Base-by-base conservation (phyloP, 2,797 vertebrate genomes). In the Triplophysa yarkandensis region DNA sequence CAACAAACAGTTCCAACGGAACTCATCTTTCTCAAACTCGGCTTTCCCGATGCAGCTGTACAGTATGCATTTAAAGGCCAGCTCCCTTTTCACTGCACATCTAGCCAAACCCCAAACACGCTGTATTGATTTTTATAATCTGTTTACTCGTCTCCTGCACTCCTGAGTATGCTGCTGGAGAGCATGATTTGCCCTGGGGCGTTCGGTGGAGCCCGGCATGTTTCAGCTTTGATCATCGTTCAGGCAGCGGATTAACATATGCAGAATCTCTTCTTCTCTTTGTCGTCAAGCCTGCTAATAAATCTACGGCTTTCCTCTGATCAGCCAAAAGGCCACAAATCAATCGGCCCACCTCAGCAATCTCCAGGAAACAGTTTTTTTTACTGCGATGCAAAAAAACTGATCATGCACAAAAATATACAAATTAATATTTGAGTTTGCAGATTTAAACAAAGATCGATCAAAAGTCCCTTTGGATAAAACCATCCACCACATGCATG, bases 191-290 rank as follows among this genome's bases (percentile, higher is more conserved):
- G 93, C 92, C 94, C 91, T 84, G 84, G 91, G 94, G 94, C 94
- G 89, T 93, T 92, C 92, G 91, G 91, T 90, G 82, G 89, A 90
- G 90, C 93, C 91, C 86, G 87, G 89, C 92, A 89, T 94, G 90
- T 91, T 94, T 86, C 83, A 87, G 85, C 86, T 93, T 93, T 93
- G 93, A 95, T 94, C 92, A 91, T 87, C 90, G 90, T 91, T 89
- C 89, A 91, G 88, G 89, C 88, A 80, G 78, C 71, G 89, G 87
- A 93, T 93, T 93, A 94, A 90, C 92, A 93, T 93, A 91, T 88
- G 88, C 87, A 91, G 84, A 85, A 90, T 84, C 91, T 91, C 91
- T 90, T 88, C 88, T 90, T 87, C 87, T 88, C 90, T 90, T 91
- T 89, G 91, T 92, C 91, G 84, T 89, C 78, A 83, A 83, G 87